phyloP scores from a whole-genome alignment of 2,113 vertebrate species.

The Malurus melanocephalus region DNA sequence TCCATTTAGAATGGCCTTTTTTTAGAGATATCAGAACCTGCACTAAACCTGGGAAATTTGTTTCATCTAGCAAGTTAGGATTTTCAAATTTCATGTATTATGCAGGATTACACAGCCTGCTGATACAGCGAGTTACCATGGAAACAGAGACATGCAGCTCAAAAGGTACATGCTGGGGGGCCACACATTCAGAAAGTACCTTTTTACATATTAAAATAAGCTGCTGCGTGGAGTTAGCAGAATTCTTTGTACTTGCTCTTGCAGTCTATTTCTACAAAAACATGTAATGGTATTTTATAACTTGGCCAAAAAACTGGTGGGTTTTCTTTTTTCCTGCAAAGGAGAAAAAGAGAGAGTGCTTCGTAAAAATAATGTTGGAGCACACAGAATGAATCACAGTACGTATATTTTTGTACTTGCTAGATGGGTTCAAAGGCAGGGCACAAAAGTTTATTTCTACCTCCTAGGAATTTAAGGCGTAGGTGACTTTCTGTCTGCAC shows the following conservation, averaged over 20 bases:
- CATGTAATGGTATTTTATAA: not conserved
- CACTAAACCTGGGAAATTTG: not conserved
- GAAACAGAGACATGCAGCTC: slow-evolving; percentile 4
- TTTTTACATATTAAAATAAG: slow-evolving; percentile 6
- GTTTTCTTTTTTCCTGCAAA: not conserved
- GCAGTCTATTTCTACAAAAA: not conserved
- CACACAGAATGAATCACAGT: not conserved
- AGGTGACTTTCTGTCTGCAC: slow-evolving; percentile 1
- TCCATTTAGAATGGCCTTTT: not conserved
- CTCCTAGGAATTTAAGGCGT: not conserved
- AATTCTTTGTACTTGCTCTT: not conserved
- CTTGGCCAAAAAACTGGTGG: not conserved
- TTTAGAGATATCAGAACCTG: not conserved
- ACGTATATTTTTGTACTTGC: not conserved
- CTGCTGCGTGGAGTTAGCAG: not conserved
- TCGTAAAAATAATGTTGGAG: not conserved
- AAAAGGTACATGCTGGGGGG: slow-evolving; percentile 25
- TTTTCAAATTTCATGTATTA: slow-evolving; percentile 37
- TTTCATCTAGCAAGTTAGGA: not conserved
- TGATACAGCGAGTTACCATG: not conserved
- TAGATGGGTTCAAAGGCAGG: slow-evolving; percentile 8
- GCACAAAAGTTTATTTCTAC: not conserved
- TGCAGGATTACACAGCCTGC: not conserved
- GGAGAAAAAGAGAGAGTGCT: not conserved
- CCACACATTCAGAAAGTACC: slow-evolving; percentile 4